Evolutionary conservation across 1,140 invertebrate species (phyloP).

Genomic region (fruit fly (Drosophila melanogaster)): DNA sequence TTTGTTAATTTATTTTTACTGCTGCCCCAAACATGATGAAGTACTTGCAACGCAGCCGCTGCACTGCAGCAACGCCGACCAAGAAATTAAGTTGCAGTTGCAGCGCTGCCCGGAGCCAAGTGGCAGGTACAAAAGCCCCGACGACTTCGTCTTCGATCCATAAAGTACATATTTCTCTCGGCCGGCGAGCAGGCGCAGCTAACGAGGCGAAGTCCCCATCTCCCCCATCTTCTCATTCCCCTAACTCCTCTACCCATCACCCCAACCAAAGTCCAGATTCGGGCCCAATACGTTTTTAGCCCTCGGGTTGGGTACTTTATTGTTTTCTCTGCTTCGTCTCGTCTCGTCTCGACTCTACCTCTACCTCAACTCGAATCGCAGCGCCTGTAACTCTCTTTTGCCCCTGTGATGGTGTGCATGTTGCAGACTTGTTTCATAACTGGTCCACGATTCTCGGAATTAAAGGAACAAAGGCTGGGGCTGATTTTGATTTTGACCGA

Average conservation of each 20-base stretch:
- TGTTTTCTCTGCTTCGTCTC: constrained; percentile 47
- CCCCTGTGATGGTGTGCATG: constrained; percentile 59
- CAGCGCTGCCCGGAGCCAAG: constrained; percentile 48
- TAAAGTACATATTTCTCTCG: constrained; percentile 64
- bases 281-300: constrained; percentile 53
- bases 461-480: constrained; percentile 78
- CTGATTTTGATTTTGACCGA: constrained; percentile 84
- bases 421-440: constrained; percentile 84
- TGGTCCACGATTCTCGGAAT: constrained; percentile 82
- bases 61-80: constrained; percentile 12
- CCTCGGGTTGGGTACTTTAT: constrained; percentile 74
- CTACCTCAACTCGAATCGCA: neutral
- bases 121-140: constrained; percentile 71
- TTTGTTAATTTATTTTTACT: constrained; percentile 76
- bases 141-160: constrained; percentile 46
- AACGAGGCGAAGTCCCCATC: constrained; percentile 55
- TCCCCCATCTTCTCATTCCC: neutral
- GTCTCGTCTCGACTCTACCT: neutral
- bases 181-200: constrained; percentile 62
- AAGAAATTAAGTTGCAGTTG: constrained; percentile 76
- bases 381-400: neutral
- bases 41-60: constrained; percentile 47
- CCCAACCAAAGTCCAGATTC: constrained; percentile 42
- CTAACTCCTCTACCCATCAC: neutral
- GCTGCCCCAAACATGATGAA: constrained; percentile 66